These are phyloP conservation scores for Leucoraja erinaceus DNA, from an alignment of 2,113 vertebrate genomes.

Conservation along the genomic window DNA sequence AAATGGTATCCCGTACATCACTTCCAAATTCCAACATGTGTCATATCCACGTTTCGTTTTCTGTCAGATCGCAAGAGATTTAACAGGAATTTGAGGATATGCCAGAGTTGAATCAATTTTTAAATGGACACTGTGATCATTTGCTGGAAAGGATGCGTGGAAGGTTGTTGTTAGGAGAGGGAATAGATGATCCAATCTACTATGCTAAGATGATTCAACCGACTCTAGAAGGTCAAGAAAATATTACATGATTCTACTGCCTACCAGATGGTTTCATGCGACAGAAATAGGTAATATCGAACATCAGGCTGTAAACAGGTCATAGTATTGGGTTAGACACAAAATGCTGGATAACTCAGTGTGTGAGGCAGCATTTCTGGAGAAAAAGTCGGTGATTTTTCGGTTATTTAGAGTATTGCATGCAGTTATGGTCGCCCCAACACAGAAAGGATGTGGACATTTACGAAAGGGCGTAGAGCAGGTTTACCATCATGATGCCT, in stretches of 20 bases:
- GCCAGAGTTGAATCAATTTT: not conserved
- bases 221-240: not conserved
- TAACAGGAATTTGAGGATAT: not conserved
- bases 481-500: too few relatives aligned
- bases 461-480: too few relatives aligned
- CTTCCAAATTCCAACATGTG: not conserved
- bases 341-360: too few relatives aligned
- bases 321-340: not conserved
- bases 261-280: not conserved
- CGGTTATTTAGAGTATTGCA: too few relatives aligned
- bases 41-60: not conserved
- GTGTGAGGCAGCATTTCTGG: too few relatives aligned
- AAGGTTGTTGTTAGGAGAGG: not conserved
- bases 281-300: slow-evolving; percentile 5
- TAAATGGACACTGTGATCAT: not conserved
- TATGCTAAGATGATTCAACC: not conserved
- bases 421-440: too few relatives aligned
- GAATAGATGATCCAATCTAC: not conserved
- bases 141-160: not conserved
- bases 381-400: too few relatives aligned
- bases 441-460: too few relatives aligned
- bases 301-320: not conserved
- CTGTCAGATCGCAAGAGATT: not conserved
- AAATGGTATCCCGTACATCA: not conserved
- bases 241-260: not conserved